A percentile compares a stretch with the other conserved stretches of the same genome.
These are phyloP conservation scores for Melangyna quadrimaculata DNA, from an alignment of 2,888 invertebrate species.

Conservation along the genomic window DNA sequence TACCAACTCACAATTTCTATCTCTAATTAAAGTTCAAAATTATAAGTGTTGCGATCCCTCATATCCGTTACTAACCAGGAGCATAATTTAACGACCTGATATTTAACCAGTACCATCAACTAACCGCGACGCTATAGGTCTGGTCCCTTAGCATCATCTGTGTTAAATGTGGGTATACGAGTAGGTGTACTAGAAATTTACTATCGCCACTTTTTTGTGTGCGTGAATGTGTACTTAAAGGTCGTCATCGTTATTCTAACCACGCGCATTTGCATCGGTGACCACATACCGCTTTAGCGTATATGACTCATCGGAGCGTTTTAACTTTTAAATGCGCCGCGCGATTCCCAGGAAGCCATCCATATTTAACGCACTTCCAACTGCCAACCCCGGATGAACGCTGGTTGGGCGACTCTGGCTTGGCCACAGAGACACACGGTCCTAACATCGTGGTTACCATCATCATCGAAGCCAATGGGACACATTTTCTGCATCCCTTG, in stretches of 20 bases:
- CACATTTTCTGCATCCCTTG: slow-evolving; percentile 44
- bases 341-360: slow-evolving; percentile 63
- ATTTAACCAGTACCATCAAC: slow-evolving; percentile 54
- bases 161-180: not conserved
- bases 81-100: slow-evolving; percentile 66
- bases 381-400: not conserved
- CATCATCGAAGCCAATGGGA: slow-evolving; percentile 42
- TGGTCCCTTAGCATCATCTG: slow-evolving; percentile 43
- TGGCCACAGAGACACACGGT: slow-evolving; percentile 33
- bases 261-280: slow-evolving; percentile 64
- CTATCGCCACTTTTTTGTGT: slow-evolving; percentile 18
- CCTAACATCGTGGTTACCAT: slow-evolving; percentile 48
- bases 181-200: slow-evolving; percentile 54
- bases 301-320: slow-evolving; percentile 44
- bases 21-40: slow-evolving; percentile 44
- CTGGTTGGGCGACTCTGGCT: not conserved
- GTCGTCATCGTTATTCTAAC: slow-evolving; percentile 60
- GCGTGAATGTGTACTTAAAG: not conserved
- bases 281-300: slow-evolving; percentile 58
- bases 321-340: slow-evolving; percentile 60
- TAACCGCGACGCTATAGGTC: slow-evolving; percentile 39
- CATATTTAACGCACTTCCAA: slow-evolving; percentile 66
- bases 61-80: slow-evolving; percentile 58
- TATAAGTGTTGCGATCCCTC: slow-evolving; percentile 43
- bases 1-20: not conserved